These are phyloP conservation scores for Conops quadrifasciatus DNA, from an alignment of 2,888 invertebrate genomes.

Conservation along the genomic window DNA sequence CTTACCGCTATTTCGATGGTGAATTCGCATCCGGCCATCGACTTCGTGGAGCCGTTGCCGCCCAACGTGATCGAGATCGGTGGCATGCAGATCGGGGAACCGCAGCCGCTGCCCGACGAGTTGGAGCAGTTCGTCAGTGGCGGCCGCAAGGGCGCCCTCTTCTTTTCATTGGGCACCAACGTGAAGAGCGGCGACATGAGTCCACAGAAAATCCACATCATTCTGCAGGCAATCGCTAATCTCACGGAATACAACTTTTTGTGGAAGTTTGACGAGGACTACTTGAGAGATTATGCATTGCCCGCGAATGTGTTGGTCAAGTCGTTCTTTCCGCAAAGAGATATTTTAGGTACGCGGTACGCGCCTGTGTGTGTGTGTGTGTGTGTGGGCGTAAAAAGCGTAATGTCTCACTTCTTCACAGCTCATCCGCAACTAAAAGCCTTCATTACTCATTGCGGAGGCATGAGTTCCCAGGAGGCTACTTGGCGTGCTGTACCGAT, in stretches of 20 bases:
- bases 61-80: conserved; percentile 61
- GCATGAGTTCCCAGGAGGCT: conserved; percentile 56
- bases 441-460: conserved; percentile 57
- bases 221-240: conserved; percentile 52
- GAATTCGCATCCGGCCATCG: conserved; percentile 57
- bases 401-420: conserved; percentile 36
- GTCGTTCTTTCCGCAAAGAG: conserved; percentile 47
- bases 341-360: conserved; percentile 51
- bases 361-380: no score
- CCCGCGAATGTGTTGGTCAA: conserved; percentile 46
- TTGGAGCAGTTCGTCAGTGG: conserved; percentile 52
- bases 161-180: conserved; percentile 59
- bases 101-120: conserved; percentile 50
- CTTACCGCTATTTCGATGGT: conserved; percentile 52
- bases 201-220: conserved; percentile 32
- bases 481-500: conserved; percentile 56
- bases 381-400: no score
- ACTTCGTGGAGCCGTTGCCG: conserved; percentile 57
- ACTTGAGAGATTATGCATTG: conserved; percentile 45
- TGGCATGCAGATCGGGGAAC: conserved; percentile 58
- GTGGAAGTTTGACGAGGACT: conserved; percentile 57
- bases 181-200: conserved; percentile 47
- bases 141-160: conserved; percentile 55
- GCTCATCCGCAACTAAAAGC: conserved; percentile 52
- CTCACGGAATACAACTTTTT: conserved; percentile 59